These are phyloP conservation scores for Pseudonaja textilis DNA, from an alignment of 2,113 vertebrate genomes.

Conservation along the genomic window DNA sequence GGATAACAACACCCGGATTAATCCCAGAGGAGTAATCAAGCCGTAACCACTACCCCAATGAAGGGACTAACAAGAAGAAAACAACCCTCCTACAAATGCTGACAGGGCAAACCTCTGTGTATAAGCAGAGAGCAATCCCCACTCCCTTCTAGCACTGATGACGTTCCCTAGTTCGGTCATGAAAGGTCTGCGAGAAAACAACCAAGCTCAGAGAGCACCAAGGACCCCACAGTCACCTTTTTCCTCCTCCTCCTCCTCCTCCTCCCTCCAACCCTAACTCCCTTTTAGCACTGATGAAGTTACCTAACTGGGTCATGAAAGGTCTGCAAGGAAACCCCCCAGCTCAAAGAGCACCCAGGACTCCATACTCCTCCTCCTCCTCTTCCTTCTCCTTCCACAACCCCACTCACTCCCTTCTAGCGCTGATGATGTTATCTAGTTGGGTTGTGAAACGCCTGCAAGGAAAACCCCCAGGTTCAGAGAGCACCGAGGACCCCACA, in stretches of 20 bases:
- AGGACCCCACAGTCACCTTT: background rate
- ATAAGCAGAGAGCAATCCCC: background rate
- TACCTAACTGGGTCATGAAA: no score
- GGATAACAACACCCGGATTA: background rate
- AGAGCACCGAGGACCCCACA: no score
- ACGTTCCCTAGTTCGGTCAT: background rate
- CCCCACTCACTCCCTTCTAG: no score
- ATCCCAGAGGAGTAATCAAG: background rate
- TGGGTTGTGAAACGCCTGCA: no score
- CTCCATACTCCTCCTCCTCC: no score
- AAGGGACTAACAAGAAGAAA: background rate
- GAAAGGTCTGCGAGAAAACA: background rate
- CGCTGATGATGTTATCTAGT: no score
- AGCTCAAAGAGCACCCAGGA: no score
- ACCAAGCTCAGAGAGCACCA: background rate
- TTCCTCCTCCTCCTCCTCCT: no score
- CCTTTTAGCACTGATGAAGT: no score
- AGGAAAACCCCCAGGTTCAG: no score
- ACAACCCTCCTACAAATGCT: background rate
- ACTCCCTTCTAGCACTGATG: background rate
- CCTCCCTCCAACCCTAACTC: no score
- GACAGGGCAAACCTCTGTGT: background rate
- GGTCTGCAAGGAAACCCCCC: fast-evolving
- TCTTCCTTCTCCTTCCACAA: no score
- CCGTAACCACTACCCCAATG: background rate